Conservation (phyloP, 2,797 vertebrate species). For the Phoebastria nigripes region DNA sequence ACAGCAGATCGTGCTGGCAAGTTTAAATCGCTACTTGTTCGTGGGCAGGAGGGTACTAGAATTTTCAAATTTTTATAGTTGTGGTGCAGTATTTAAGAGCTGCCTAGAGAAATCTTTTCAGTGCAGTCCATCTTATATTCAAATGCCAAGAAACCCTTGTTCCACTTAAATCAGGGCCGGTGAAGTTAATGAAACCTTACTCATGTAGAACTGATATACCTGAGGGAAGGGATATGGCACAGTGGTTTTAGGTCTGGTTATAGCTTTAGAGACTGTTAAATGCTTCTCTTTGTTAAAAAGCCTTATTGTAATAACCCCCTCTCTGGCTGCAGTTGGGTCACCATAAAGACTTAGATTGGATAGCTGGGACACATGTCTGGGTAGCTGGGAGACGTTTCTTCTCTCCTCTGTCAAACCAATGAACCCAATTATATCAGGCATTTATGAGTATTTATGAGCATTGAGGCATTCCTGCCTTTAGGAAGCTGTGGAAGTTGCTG, state of each 20-base stretch:
- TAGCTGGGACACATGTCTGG: background rate
- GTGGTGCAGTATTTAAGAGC: background rate
- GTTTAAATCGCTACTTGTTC: background rate
- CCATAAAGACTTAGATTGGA: background rate
- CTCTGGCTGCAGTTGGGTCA: background rate
- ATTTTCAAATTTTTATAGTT: background rate
- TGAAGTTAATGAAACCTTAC: background rate
- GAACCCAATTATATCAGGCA: background rate
- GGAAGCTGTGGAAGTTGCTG: background rate
- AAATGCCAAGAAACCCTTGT: background rate
- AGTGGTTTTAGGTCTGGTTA: background rate
- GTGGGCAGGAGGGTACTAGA: background rate
- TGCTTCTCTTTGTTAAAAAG: background rate
- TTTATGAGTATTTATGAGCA: background rate
- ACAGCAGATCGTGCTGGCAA: rapidly evolving
- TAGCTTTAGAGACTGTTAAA: background rate
- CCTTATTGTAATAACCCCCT: background rate
- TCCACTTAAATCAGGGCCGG: background rate
- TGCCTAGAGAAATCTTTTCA: background rate
- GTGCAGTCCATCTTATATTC: rapidly evolving
- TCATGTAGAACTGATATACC: background rate
- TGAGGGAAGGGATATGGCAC: background rate
- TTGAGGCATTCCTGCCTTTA: background rate
- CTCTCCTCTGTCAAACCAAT: background rate
- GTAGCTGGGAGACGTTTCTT: background rate